Percentiles rank a stretch among this genome's conserved stretches.
Conservation (phyloP, 1,140 invertebrate species). For the Caenorhabditis remanei region DNA sequence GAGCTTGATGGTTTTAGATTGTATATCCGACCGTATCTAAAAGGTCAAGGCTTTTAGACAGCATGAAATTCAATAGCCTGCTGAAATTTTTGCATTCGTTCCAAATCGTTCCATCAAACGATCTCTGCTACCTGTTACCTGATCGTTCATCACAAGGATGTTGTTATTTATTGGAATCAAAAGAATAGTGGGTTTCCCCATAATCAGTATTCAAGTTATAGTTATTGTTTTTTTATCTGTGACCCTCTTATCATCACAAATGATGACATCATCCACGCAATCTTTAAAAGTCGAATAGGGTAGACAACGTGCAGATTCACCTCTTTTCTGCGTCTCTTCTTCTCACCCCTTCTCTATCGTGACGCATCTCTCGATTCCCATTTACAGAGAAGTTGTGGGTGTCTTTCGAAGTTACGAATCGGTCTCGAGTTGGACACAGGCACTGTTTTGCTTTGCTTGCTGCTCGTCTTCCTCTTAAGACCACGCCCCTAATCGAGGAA, state of each 20-base stretch:
- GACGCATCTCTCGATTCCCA: slow-evolving; percentile 5
- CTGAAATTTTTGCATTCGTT: background rate
- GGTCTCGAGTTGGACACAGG: slow-evolving; percentile 3
- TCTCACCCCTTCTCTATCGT: slow-evolving; percentile 1
- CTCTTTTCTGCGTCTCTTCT: background rate
- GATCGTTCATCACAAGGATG: background rate
- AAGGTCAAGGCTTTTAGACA: too few species aligned
- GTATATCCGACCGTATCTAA: too few species aligned
- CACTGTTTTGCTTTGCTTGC: background rate
- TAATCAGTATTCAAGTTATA: background rate
- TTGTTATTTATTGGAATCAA: background rate
- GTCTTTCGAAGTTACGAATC: background rate
- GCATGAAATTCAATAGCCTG: too few species aligned
- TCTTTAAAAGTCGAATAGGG: slow-evolving; percentile 21
- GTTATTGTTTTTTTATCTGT: background rate
- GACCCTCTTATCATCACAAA: background rate
- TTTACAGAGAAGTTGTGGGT: background rate
- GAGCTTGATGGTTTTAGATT: too few species aligned
- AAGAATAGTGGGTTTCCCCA: background rate
- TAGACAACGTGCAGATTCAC: background rate
- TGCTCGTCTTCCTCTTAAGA: slow-evolving; percentile 5
- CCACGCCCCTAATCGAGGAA: background rate
- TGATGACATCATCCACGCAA: slow-evolving; percentile 34
- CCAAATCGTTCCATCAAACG: slow-evolving; percentile 1
- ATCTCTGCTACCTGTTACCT: background rate